These are phyloP conservation scores for Caloenas nicobarica DNA, from an alignment of 2,113 vertebrate species.

Conservation along the genomic window DNA sequence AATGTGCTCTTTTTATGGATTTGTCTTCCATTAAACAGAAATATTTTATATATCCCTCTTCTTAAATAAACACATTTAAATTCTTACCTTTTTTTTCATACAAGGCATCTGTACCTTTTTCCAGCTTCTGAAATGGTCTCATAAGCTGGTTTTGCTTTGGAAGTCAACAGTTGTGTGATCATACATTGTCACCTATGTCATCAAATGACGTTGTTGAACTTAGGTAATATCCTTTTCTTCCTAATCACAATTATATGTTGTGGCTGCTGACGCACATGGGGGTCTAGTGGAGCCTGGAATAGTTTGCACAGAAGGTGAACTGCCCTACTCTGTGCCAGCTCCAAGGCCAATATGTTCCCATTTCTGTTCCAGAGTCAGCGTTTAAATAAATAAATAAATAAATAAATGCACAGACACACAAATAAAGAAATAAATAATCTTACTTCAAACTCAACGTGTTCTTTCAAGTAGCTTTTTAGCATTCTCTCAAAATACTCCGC, in stretches of 20 bases:
- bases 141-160: not conserved
- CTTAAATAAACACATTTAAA: not conserved
- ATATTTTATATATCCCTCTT: not conserved
- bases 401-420: not conserved
- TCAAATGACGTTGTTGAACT: not conserved
- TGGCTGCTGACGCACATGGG: not conserved
- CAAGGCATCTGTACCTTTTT: not conserved
- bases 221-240: not conserved
- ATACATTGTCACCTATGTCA: not conserved
- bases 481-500: not conserved
- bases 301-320: not conserved
- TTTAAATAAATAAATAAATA: not conserved
- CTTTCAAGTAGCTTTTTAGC: not conserved
- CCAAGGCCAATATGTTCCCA: not conserved
- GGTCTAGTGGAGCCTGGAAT: not conserved
- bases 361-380: not conserved
- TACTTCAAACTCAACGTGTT: not conserved
- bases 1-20: fast-evolving
- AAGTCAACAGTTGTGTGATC: not conserved
- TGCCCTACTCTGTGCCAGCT: not conserved
- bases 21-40: not conserved
- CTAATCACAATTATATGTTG: not conserved
- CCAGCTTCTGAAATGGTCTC: not conserved
- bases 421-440: too few relatives aligned
- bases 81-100: not conserved